Evolutionary conservation across 2,113 vertebrate species (phyloP).

Genomic region (Elaphurus davidianus): DNA sequence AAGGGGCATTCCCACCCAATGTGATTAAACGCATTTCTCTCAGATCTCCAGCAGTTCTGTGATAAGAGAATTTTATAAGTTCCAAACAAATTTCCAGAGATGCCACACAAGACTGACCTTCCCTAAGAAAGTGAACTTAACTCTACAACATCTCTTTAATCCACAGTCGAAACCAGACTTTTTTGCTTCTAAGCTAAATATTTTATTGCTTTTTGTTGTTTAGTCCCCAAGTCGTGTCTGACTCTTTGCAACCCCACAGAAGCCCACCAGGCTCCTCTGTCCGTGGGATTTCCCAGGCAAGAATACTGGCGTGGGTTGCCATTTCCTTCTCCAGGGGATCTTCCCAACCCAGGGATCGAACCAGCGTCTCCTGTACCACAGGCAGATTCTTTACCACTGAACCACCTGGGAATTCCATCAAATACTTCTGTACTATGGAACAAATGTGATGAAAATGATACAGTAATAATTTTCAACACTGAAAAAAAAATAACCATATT

Average conservation of each 20-base stretch:
- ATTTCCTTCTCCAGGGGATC: neutral
- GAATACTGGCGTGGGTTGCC: neutral
- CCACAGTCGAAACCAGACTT: conserved; percentile 35
- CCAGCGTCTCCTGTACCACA: neutral
- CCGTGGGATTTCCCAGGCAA: neutral
- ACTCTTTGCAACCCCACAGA: neutral
- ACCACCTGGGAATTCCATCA: neutral
- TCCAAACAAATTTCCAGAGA: conserved; percentile 35
- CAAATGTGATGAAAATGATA: conserved; percentile 60
- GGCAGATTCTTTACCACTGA: neutral
- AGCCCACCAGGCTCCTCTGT: neutral
- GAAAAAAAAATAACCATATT: conserved; percentile 49
- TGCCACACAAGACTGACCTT: neutral
- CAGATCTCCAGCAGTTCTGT: neutral
- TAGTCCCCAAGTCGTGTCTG: neutral
- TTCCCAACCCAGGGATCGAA: neutral
- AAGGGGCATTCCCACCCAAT: neutral
- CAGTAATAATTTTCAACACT: conserved; percentile 61
- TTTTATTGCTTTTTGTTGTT: neutral
- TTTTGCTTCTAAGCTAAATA: conserved; percentile 6
- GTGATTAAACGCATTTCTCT: neutral
- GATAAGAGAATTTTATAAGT: neutral
- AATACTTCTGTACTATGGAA: neutral
- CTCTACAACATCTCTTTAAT: conserved; percentile 43
- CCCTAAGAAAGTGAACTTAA: neutral